A percentile compares a stretch with the other conserved stretches of the same genome.
Evolutionary conservation across 2,113 vertebrate genomes (phyloP).

Genomic region (Pseudorectes ferrugineus): DNA sequence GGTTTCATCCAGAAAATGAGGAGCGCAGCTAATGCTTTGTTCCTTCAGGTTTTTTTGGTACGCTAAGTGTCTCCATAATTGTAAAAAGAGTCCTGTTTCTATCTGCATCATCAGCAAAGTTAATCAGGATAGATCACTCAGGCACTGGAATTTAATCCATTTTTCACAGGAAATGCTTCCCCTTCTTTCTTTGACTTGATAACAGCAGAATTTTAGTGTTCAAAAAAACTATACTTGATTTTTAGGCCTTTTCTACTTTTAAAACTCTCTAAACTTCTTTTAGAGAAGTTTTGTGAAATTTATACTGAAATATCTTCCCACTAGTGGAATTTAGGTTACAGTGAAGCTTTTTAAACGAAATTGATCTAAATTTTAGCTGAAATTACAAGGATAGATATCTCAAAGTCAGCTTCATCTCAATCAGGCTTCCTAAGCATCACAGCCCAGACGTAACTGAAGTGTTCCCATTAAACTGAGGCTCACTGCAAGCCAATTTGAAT

Average conservation of each 20-base stretch:
- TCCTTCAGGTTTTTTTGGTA: background rate
- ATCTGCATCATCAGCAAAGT: background rate
- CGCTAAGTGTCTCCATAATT: background rate
- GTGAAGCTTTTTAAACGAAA: conserved; percentile 7
- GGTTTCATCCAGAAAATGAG: background rate
- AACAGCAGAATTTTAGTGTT: background rate
- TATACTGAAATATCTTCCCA: background rate
- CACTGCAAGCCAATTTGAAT: background rate
- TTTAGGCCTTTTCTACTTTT: background rate
- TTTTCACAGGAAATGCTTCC: background rate
- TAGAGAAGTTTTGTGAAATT: background rate
- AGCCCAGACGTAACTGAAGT: background rate
- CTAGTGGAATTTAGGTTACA: background rate
- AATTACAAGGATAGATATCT: background rate
- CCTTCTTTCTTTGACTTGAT: background rate
- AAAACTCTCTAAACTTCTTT: background rate
- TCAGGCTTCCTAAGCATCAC: background rate
- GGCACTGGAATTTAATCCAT: background rate
- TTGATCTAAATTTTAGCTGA: conserved; percentile 3
- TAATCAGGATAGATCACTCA: background rate
- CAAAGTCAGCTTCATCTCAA: background rate
- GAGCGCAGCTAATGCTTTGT: background rate
- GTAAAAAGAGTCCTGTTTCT: background rate
- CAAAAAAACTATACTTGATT: background rate
- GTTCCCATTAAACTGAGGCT: background rate